phyloP scores from a whole-genome alignment of 1,140 invertebrate genomes.

The Solenopsis invicta region DNA sequence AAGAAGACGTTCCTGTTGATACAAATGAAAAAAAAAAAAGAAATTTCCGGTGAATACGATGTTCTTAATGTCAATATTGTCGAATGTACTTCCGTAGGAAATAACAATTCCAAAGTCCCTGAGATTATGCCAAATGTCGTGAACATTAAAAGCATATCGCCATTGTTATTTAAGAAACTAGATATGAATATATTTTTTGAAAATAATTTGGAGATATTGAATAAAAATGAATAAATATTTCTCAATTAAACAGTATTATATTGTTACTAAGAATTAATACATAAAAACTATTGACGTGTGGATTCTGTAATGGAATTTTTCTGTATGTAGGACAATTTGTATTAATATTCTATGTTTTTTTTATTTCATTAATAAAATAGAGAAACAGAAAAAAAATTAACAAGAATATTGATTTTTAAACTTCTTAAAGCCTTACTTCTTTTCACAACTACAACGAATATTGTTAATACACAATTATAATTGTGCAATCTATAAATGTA shows the following conservation, averaged over 20 bases:
- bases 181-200: neutral
- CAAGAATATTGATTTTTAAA: neutral
- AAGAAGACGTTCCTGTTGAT: too few species aligned
- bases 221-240: neutral
- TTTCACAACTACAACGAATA: neutral
- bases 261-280: constrained; percentile 24
- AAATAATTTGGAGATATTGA: neutral
- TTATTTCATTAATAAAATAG: neutral
- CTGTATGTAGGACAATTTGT: constrained; percentile 22
- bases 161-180: constrained; percentile 59
- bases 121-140: constrained; percentile 15
- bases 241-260: constrained; percentile 31
- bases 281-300: constrained; percentile 38
- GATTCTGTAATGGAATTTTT: constrained; percentile 26
- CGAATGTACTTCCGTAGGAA: neutral
- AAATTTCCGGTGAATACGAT: neutral
- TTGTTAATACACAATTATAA: neutral
- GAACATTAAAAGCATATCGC: constrained; percentile 67
- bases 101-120: neutral
- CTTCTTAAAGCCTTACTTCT: neutral
- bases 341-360: neutral
- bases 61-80: neutral
- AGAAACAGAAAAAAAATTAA: neutral
- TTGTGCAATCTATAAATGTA: neutral
- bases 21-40: too few species aligned